Base-by-base conservation (phyloP, 1,140 invertebrate genomes). In the Apis cerana region DNA sequence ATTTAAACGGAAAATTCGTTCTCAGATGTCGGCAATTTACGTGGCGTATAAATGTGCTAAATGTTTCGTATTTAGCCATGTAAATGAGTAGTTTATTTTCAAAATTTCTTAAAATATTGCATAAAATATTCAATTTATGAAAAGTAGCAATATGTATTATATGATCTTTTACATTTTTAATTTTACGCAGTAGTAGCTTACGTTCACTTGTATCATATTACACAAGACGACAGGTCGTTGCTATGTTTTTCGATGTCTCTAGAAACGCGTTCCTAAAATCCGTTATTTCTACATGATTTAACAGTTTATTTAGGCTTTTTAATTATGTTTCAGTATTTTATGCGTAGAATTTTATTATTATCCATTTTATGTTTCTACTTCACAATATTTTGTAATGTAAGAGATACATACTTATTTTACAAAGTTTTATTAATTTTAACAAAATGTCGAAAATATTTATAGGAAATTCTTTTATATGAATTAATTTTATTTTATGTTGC, bases 291-390 rank as follows among this genome's bases (percentile, higher is more conserved):
- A 17, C 17, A 21, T 58, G 2, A 1, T 75, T 17, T 33, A 7
- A 74, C 65, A 1, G 8, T 64, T 58, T 48, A 19, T 61, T 70
- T 59, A 15, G 7, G 11, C 2, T 13, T 48, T 70, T 19, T 10
- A 17, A 27, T 52, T 27, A 27, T 15, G 12, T 33, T 17, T 7
- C 3, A 2, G 1, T 43, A 2, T 9, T 10, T 77, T 56, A 21
- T 0, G 33, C 48, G 12, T 52, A 62, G 7, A 17, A 23, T 27
- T 79, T 79, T 52, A 74, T 58, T n/a, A 74, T 74, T 80, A 80
- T 80, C 48, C 59, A 80, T 75, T 80, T 74, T 80, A 19, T 13
- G 12, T 78, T 78, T 27, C 59, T 62, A 27, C 23, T 23, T 77
- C 13, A 71, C 5, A 23, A 71, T 12, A 62, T 70, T 50, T 79